Percentiles rank a stretch among this genome's conserved stretches.
phyloP scores from a whole-genome alignment of 2,113 vertebrate genomes.

The Ophthalmolycus amberensis region DNA sequence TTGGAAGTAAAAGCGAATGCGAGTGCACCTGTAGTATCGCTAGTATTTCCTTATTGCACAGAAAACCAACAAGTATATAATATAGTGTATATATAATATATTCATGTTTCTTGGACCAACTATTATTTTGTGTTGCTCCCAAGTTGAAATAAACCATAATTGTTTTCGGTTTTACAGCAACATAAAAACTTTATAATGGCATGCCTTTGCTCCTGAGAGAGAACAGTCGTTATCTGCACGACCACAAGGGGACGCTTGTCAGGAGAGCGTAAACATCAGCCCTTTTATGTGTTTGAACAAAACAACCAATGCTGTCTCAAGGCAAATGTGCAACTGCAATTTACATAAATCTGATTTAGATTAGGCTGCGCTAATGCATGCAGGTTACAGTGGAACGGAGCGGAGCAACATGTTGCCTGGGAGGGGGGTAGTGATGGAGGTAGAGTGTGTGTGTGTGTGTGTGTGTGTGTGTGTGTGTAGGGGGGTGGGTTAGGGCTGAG shows the following conservation, averaged over 20 bases:
- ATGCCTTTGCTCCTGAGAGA: not conserved
- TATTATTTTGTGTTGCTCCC: not conserved
- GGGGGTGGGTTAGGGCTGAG: constrained; percentile 79
- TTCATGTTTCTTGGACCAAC: not conserved
- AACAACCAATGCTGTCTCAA: constrained; percentile 44
- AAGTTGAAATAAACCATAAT: constrained; percentile 5
- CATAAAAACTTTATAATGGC: not conserved
- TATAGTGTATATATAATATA: too few relatives aligned
- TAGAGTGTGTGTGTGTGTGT: constrained; percentile 26
- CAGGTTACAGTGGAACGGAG: constrained; percentile 71
- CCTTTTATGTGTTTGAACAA: constrained; percentile 33
- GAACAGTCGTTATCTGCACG: constrained; percentile 4
- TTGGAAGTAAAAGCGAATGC: not conserved
- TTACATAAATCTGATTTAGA: constrained; percentile 75
- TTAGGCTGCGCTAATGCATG: constrained; percentile 71
- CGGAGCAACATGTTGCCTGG: constrained; percentile 62
- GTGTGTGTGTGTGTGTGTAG: constrained; percentile 5
- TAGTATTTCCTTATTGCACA: not conserved
- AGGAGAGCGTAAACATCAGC: constrained; percentile 6
- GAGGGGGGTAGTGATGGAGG: constrained; percentile 49
- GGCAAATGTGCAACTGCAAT: constrained; percentile 64
- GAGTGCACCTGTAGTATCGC: not conserved
- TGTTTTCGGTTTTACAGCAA: not conserved
- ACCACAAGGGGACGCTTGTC: constrained; percentile 40
- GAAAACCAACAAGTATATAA: not conserved